Conservation (phyloP, 2,888 invertebrate species). For the Tetragonula carbonaria region DNA sequence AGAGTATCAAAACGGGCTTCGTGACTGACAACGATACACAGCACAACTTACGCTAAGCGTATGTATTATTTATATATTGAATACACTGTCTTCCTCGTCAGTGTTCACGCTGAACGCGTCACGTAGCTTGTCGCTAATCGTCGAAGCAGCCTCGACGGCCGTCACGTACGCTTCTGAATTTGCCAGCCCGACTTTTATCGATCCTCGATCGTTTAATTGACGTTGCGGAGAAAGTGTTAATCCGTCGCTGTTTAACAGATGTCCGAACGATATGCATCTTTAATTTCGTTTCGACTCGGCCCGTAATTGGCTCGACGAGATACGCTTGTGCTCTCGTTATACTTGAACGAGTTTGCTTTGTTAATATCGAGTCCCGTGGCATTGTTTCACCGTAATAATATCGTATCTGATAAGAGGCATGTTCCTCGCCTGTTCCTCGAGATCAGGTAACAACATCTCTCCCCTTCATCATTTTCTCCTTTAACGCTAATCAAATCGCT, state of each 20-base stretch:
- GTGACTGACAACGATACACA: not conserved
- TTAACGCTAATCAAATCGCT: slow-evolving; percentile 42
- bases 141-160: slow-evolving; percentile 13
- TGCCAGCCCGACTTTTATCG: slow-evolving; percentile 55
- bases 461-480: slow-evolving; percentile 23
- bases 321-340: slow-evolving; percentile 62
- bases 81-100: not conserved
- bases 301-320: slow-evolving; percentile 76
- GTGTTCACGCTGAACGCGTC: not conserved
- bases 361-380: slow-evolving; percentile 62
- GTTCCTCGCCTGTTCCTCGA: slow-evolving; percentile 7
- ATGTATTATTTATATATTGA: not conserved
- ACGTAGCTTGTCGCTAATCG: slow-evolving; percentile 24
- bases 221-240: slow-evolving; percentile 76
- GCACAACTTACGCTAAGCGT: not conserved
- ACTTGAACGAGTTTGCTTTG: slow-evolving; percentile 70
- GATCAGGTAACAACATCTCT: slow-evolving; percentile 26
- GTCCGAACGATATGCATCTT: slow-evolving; percentile 78
- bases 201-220: slow-evolving; percentile 76
- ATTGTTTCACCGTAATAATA: slow-evolving; percentile 64
- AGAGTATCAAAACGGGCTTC: not conserved
- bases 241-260: slow-evolving; percentile 77
- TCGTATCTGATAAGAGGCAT: slow-evolving; percentile 55
- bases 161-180: slow-evolving; percentile 23
- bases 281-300: slow-evolving; percentile 72